Evolutionary conservation across 2,888 invertebrate species (phyloP).

Genomic region (Ypsolopha sequella): DNA sequence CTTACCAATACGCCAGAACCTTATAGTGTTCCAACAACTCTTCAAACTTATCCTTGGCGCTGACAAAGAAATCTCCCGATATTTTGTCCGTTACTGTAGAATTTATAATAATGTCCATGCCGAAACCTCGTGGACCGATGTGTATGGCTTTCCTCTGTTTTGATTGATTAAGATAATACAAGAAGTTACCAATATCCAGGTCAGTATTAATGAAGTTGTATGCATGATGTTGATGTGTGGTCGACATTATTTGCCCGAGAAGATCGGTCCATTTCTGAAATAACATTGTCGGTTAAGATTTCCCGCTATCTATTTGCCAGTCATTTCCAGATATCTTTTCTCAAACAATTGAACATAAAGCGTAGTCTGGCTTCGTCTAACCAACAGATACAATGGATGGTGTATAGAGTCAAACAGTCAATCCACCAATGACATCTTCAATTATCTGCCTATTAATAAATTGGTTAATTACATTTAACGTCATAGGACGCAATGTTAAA

Average conservation of each 20-base stretch:
- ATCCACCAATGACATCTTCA: too few species aligned
- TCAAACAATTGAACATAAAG: too few species aligned
- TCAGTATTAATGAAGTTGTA: slow-evolving; percentile 5
- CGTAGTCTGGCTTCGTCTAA: too few species aligned
- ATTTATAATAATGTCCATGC: background rate
- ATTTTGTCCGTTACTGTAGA: slow-evolving; percentile 6
- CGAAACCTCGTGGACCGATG: background rate
- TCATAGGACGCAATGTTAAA: too few species aligned
- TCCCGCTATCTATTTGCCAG: too few species aligned
- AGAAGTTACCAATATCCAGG: background rate
- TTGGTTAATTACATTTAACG: too few species aligned
- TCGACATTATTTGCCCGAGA: background rate
- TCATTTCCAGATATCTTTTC: too few species aligned
- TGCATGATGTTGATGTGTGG: slow-evolving; percentile 1
- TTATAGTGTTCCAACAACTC: slow-evolving; percentile 5
- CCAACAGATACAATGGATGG: too few species aligned
- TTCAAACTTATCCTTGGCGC: background rate
- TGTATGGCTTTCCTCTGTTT: slow-evolving; percentile 3
- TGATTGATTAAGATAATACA: background rate
- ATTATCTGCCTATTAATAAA: too few species aligned
- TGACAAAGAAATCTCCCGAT: slow-evolving; percentile 2
- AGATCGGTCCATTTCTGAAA: slow-evolving; percentile 5
- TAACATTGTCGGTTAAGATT: background rate
- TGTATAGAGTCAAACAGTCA: too few species aligned
- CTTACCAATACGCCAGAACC: slow-evolving; percentile 6